Evolutionary conservation across 2,113 vertebrate genomes (phyloP), one percentile per base, ranked within the genome.

Genomic region (Gallinago media): DNA sequence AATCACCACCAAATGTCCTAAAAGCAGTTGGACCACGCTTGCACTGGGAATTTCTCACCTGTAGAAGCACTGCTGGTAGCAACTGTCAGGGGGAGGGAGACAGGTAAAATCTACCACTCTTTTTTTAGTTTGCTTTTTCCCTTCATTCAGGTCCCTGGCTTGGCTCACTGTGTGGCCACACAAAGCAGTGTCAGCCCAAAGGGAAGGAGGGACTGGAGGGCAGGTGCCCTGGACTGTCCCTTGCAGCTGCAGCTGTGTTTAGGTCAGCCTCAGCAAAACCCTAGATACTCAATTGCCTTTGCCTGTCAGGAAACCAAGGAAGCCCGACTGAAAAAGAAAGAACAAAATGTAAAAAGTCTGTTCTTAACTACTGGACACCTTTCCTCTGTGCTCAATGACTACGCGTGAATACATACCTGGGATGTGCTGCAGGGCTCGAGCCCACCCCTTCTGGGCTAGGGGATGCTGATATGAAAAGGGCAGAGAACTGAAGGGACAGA

Each of bases 131-230:
- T 73, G 40, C 5, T 74, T 80, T 85, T 38, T 5, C 8, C 20
- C 7, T 70, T 80, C 59, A 66, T n/a, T 76, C 36, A 61, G 63
- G 49, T 83, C 38, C 7, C 38, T 52, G 56, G 31, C 89, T 84
- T 29, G 26, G 27, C 31, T 84, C 16, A 18, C 31, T 9, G 19
- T 6, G 14, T 20, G n/a, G 58, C 67, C 49, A 3, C 49, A n/a
- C 21, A n/a, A n/a, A 58, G 56, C 0, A 0, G 27, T 8, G 40
- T n/a, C 0, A 0, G 52, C 61, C n/a, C 32, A 50, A 31, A 62
- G 29, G 56, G 38, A 62, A 77, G 42, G 55, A 61, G 31, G 36
- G 32, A 20, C 16, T 12, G 7, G 7, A 4, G 47, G 36, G 11
- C 38, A 38, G 20, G 15, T 5, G 0, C 0, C 2, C 36, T 0